Base-by-base conservation (phyloP, 2,888 invertebrate species). In the Ennomos quercinarius region DNA sequence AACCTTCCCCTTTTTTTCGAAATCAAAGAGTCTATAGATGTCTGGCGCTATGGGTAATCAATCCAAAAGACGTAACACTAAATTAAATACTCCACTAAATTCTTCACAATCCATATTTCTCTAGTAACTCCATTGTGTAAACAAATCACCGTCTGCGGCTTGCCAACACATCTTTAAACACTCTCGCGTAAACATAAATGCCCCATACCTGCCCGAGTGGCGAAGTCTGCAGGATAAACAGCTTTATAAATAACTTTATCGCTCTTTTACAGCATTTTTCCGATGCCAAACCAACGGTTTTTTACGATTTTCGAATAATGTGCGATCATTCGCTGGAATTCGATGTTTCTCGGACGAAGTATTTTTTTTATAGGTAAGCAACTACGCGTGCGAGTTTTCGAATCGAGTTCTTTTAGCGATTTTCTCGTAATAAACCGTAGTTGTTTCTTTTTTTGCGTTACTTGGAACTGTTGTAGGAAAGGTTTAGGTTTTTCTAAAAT, bases 171-270 rank as follows among this genome's bases (percentile, higher is more conserved):
- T 49, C 41, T 54, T 45, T 43, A 27, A 59, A 54, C 53, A 53
- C 54, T 54, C 43, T 39, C 48, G 34, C 10, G 37, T 48, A 46
- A 54, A 53, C 58, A 44, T 48, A 40, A 58, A 53, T 38, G 46
- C 47, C 44, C 58, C 42, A 44, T 44, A 60, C 60, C 60, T 60
- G 54, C 38, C n/a, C 27, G 50, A 38, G 34, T 46, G 13, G 54
- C 55, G 50, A 9, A 53, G 59, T 42, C 59, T 36, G 40, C 27
- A 55, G 60, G 60, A 55, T 60, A 60, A 60, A 60, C 60, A 59
- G 42, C 38, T 38, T 61, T 60, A 62, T 66, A 66, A 67, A 67
- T 67, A 65, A 60, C 43, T 65, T 67, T 58, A 67, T 60, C 56
- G 45, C 62, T 57, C 66, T 67, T 66, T 61, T 56, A 65, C 56